Conservation (phyloP, 2,797 vertebrate genomes). For the Adelosebastes latens region DNA sequence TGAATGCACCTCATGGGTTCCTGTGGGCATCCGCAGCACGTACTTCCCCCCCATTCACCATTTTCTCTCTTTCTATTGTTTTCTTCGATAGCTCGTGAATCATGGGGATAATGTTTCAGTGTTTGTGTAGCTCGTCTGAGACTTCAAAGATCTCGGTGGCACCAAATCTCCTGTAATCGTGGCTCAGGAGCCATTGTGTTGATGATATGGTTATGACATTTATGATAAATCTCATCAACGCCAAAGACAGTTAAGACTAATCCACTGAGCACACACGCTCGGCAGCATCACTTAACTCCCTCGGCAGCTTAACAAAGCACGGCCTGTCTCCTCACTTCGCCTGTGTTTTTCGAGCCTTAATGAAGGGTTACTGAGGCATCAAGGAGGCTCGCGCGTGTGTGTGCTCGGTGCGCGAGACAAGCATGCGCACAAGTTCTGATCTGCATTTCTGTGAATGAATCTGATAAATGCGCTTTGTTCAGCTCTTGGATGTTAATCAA, state of each 20-base stretch:
- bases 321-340: conserved; percentile 74
- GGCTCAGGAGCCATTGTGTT: conserved; percentile 74
- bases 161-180: conserved; percentile 79
- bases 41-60: conserved; percentile 39
- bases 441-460: conserved; percentile 79
- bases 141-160: conserved; percentile 72
- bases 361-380: conserved; percentile 76
- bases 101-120: conserved; percentile 60
- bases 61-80: conserved; percentile 42
- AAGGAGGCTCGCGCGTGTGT: conserved; percentile 52
- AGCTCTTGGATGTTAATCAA: conserved; percentile 73
- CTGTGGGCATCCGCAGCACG: conserved; percentile 20
- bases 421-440: conserved; percentile 48
- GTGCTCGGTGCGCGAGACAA: conserved; percentile 26
- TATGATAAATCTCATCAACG: conserved; percentile 77
- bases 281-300: conserved; percentile 76
- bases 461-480: conserved; percentile 76
- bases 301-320: conserved; percentile 74
- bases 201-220: conserved; percentile 79
- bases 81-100: conserved; percentile 26
- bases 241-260: conserved; percentile 77
- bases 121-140: conserved; percentile 69
- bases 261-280: conserved; percentile 74
- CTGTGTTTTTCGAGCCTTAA: conserved; percentile 77
- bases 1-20: conserved; percentile 36